phyloP scores from a whole-genome alignment of 2,113 vertebrate genomes.

The Aegotheles bennettii region DNA sequence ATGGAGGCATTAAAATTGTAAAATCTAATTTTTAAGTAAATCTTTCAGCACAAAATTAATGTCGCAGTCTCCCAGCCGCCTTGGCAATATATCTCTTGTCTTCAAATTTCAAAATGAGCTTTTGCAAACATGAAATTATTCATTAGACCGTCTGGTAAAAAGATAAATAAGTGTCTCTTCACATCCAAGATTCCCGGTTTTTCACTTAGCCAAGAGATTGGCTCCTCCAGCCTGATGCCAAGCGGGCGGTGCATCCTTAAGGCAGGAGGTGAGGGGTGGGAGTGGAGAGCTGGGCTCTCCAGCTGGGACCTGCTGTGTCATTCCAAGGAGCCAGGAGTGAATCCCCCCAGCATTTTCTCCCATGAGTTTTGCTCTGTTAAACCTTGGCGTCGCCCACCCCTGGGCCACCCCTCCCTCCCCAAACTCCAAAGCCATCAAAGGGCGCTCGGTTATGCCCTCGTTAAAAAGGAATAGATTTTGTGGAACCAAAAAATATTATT shows the following conservation, averaged over 20 bases:
- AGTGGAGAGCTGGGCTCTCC: not conserved
- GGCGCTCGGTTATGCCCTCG: not conserved
- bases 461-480: not conserved
- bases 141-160: conserved; percentile 80
- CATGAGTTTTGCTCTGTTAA: accelerated
- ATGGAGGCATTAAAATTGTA: conserved; percentile 82
- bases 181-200: conserved; percentile 70
- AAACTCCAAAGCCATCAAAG: accelerated
- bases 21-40: conserved; percentile 85
- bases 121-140: conserved; percentile 85
- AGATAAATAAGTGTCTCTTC: conserved; percentile 82
- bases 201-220: conserved; percentile 46
- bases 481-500: not conserved
- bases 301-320: accelerated
- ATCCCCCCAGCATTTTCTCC: not conserved
- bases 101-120: conserved; percentile 82
- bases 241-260: not conserved
- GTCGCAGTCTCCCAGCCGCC: conserved; percentile 75
- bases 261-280: not conserved
- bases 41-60: conserved; percentile 82
- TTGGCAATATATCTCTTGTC: conserved; percentile 80
- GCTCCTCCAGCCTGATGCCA: conserved; percentile 31
- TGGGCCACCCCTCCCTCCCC: too few species aligned
- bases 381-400: accelerated
- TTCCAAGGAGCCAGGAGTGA: not conserved